A percentile compares a stretch with the other conserved stretches of the same genome.
These are phyloP conservation scores for Troglohyphantes excavatus DNA, from an alignment of 2,888 invertebrate genomes.

Conservation along the genomic window DNA sequence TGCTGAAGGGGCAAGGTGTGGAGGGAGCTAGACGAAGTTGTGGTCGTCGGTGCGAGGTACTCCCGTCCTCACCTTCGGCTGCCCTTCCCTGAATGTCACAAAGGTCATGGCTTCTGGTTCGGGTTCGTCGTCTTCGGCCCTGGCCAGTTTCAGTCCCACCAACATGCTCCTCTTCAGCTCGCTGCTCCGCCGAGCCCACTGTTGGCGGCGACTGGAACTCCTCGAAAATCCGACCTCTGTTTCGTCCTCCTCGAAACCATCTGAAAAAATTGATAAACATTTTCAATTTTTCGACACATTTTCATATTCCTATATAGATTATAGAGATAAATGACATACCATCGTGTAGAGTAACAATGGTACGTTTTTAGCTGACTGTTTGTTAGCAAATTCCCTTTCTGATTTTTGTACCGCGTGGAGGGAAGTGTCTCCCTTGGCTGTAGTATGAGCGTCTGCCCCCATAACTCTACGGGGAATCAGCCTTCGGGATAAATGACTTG, in stretches of 20 bases:
- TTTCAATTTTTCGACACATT: too few relatives aligned
- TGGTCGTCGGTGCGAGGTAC: conserved; percentile 27
- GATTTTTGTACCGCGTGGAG: too few relatives aligned
- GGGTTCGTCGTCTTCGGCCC: conserved; percentile 4
- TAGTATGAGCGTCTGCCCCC: too few relatives aligned
- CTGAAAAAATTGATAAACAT: conserved; percentile 22
- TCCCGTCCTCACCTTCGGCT: conserved; percentile 22
- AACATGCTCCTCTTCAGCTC: conserved; percentile 63
- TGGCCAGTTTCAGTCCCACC: conserved; percentile 59
- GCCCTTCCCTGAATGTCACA: conserved; percentile 72
- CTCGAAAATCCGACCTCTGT: conserved; percentile 3
- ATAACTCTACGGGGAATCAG: too few relatives aligned
- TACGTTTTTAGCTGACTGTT: too few relatives aligned
- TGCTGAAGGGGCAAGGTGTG: neutral
- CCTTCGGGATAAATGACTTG: too few relatives aligned
- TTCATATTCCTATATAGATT: too few relatives aligned
- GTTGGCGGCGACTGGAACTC: conserved; percentile 23
- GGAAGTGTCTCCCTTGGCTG: too few relatives aligned
- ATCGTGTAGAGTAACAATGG: too few relatives aligned
- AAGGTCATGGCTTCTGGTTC: conserved; percentile 59
- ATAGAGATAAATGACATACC: too few relatives aligned
- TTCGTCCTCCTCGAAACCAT: conserved; percentile 44
- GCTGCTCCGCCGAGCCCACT: conserved; percentile 64
- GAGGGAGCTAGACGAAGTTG: conserved; percentile 59
- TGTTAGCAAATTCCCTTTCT: too few relatives aligned